Percentiles rank a stretch among this genome's conserved stretches.
Conservation (phyloP, 1,140 invertebrate genomes). For the Yoshiicerus persimilis region DNA sequence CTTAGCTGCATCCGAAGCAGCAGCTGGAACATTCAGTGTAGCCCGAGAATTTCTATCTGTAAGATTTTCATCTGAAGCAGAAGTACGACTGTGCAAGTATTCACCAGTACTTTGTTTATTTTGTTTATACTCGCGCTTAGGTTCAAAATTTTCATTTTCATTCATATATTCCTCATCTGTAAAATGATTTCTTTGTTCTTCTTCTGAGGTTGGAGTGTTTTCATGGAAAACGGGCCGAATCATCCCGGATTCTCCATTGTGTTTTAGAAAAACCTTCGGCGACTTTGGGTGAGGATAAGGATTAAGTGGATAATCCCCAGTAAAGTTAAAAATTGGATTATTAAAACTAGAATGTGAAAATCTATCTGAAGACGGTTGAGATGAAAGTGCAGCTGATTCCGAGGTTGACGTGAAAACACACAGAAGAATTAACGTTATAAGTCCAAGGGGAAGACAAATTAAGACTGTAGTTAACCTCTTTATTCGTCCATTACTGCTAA, state of each 20-base stretch:
- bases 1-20: neutral
- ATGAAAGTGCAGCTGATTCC: neutral
- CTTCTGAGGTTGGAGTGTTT: neutral
- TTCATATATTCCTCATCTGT: neutral
- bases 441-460: constrained; percentile 20
- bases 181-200: neutral
- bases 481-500: neutral
- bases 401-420: neutral
- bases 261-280: neutral
- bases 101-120: neutral
- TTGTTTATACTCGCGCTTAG: neutral
- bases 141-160: neutral
- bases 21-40: neutral
- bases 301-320: neutral
- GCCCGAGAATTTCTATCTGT: neutral
- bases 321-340: constrained; percentile 13
- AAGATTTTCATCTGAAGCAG: neutral
- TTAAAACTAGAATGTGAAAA: neutral
- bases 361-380: neutral
- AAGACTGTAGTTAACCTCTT: constrained; percentile 26
- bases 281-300: neutral
- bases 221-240: neutral
- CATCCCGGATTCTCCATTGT: constrained; percentile 22
- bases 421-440: neutral
- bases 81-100: neutral